A percentile compares a stretch with the other conserved stretches of the same genome.
These are phyloP conservation scores for Rhopalosiphum nymphaeae DNA, from an alignment of 2,888 invertebrate genomes.

Conservation along the genomic window DNA sequence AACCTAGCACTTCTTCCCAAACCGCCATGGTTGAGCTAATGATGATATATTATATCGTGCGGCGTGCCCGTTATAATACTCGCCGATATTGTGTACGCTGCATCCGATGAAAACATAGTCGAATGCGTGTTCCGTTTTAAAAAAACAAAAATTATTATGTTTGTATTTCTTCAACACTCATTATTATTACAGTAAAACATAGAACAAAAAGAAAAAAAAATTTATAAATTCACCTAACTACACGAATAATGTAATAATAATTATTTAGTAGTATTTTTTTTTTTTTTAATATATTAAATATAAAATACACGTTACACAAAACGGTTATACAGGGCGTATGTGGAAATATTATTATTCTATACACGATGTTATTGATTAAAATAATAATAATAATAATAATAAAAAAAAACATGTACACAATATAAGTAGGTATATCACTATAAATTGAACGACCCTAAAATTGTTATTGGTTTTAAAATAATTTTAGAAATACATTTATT, in stretches of 20 bases:
- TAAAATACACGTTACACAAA: slow-evolving; percentile 36
- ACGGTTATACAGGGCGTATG: not conserved
- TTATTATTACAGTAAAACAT: slow-evolving; percentile 54
- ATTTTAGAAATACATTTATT: slow-evolving; percentile 30
- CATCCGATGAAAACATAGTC: not conserved
- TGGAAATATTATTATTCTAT: slow-evolving; percentile 30
- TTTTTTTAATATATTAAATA: slow-evolving; percentile 23
- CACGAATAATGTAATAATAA: slow-evolving; percentile 53
- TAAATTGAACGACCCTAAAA: slow-evolving; percentile 3
- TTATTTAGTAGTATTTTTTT: slow-evolving; percentile 48
- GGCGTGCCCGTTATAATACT: not conserved
- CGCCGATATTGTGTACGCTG: not conserved
- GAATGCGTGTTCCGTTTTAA: not conserved
- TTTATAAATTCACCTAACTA: slow-evolving; percentile 52
- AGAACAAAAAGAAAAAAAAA: slow-evolving; percentile 38
- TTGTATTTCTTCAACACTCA: slow-evolving; percentile 62
- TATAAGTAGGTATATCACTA: not conserved
- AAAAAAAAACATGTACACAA: not conserved
- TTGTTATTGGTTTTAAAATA: slow-evolving; percentile 9
- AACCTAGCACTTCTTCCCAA: not conserved
- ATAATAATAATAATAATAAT: not conserved
- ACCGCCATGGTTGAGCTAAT: not conserved
- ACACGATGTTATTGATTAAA: not conserved
- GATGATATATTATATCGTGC: not conserved
- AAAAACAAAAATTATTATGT: slow-evolving; percentile 33